Conservation (phyloP, 53 echinoderm and acorn worm genomes). For the Glandiceps talaboti region DNA sequence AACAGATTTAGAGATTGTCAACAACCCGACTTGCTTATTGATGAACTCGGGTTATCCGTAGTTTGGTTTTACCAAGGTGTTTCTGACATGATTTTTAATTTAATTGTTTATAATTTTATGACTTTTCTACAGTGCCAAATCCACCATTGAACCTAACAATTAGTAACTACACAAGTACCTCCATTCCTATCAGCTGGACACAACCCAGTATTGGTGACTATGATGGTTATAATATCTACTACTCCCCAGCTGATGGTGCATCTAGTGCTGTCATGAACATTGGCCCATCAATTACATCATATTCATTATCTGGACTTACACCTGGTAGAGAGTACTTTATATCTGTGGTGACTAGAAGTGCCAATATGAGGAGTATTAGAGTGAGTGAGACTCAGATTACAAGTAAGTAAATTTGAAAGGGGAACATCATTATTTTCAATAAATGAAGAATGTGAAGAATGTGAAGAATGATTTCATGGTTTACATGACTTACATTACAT, state of each 20-base stretch:
- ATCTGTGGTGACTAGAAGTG: neutral
- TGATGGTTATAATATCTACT: constrained; percentile 7
- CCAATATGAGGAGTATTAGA: neutral
- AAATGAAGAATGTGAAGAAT: no score
- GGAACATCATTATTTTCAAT: no score
- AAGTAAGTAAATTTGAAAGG: neutral
- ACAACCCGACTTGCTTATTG: no score
- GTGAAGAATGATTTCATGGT: no score
- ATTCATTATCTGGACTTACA: neutral
- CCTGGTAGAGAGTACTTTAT: neutral
- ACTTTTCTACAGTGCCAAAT: no score
- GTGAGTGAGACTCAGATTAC: neutral
- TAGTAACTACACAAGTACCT: neutral
- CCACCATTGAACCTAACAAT: neutral
- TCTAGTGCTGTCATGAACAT: neutral
- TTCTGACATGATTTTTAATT: no score
- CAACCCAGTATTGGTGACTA: neutral
- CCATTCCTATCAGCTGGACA: constrained; percentile 14
- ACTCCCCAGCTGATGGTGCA: neutral
- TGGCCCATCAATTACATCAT: neutral
- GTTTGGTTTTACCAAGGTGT: no score
- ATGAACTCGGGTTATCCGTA: no score
- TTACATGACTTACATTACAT: no score
- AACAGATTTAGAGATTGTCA: no score
- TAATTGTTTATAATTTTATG: no score